phyloP scores from a whole-genome alignment of 2,797 vertebrate genomes.

The Danio tinwini region DNA sequence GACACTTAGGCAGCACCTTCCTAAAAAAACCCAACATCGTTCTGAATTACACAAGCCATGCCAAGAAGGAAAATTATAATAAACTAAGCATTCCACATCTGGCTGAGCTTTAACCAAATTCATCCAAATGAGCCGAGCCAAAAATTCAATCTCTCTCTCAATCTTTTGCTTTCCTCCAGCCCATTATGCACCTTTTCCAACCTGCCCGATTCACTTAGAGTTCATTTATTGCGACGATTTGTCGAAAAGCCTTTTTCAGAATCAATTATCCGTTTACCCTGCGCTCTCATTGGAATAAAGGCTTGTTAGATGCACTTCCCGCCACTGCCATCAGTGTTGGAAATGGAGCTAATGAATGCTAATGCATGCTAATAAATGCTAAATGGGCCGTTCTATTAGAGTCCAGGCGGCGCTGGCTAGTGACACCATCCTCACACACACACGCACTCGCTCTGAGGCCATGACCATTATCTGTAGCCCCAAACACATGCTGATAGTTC shows the following conservation, averaged over 20 bases:
- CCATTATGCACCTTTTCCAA: constrained; percentile 33
- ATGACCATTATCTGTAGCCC: not conserved
- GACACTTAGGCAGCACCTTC: constrained; percentile 11
- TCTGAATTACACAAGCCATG: not conserved
- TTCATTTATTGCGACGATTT: constrained; percentile 26
- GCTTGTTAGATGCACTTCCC: constrained; percentile 31
- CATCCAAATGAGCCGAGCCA: constrained; percentile 13
- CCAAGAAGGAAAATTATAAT: not conserved
- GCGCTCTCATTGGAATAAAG: constrained; percentile 22
- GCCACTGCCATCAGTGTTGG: constrained; percentile 29
- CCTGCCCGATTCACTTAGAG: constrained; percentile 30
- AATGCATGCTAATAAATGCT: constrained; percentile 33
- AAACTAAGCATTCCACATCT: constrained; percentile 9
- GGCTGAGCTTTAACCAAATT: constrained; percentile 25
- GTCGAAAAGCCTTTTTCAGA: constrained; percentile 44
- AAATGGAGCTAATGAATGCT: constrained; percentile 33
- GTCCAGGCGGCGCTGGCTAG: constrained; percentile 8
- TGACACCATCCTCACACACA: constrained; percentile 7
- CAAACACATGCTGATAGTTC: constrained; percentile 4
- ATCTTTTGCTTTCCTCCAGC: not conserved
- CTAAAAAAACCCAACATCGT: constrained; percentile 3
- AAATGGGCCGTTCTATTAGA: constrained; percentile 27
- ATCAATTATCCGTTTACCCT: constrained; percentile 41
- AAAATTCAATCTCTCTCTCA: constrained; percentile 18
- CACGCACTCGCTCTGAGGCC: not conserved